Conservation (phyloP, 2,113 vertebrate species). For the Desmodus rotundus region DNA sequence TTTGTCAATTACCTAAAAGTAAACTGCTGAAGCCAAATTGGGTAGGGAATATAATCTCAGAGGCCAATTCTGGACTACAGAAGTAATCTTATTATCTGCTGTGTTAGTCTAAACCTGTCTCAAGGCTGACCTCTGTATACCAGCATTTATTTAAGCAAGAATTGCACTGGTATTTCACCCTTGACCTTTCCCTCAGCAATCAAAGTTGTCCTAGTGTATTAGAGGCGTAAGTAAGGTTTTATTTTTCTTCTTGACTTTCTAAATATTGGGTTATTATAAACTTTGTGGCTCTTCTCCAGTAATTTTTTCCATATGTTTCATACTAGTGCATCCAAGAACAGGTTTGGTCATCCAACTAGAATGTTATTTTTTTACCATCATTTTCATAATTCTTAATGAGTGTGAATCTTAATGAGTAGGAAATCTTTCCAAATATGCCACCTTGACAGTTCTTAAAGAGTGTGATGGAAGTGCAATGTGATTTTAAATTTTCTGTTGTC, state of each 20-base stretch:
- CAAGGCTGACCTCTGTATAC: constrained; percentile 14
- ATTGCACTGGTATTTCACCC: neutral
- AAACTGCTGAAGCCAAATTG: neutral
- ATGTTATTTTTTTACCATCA: neutral
- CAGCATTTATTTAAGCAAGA: neutral
- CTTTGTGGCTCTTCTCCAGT: neutral
- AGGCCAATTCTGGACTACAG: neutral
- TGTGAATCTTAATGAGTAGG: neutral
- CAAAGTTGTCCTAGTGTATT: neutral
- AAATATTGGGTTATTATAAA: neutral
- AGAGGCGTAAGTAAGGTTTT: neutral
- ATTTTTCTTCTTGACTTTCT: constrained; percentile 20
- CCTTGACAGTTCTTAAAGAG: neutral
- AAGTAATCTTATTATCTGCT: neutral
- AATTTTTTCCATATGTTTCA: neutral
- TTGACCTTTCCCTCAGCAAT: neutral
- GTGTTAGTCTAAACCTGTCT: neutral
- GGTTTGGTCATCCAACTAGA: neutral
- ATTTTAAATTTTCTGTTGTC: constrained; percentile 28
- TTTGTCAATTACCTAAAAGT: neutral
- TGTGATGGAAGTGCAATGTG: neutral
- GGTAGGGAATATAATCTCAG: neutral
- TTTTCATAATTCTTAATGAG: constrained; percentile 10
- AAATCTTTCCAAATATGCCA: neutral
- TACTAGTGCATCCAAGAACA: neutral